Evolutionary conservation across 23 tunicate genomes (phyloP).

Genomic region (Aplidium turbinatum): DNA sequence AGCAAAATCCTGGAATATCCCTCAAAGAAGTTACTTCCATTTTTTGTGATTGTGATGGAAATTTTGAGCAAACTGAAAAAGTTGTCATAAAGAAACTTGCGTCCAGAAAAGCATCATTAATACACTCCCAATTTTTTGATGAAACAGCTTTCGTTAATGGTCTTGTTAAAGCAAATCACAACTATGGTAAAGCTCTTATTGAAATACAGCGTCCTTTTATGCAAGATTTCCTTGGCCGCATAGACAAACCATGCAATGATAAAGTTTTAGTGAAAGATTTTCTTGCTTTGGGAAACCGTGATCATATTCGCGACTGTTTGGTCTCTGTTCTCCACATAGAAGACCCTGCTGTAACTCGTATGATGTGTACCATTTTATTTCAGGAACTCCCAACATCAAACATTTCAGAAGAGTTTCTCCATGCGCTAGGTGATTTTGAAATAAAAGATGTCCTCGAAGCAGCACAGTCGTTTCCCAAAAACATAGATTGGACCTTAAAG

Average conservation of each 20-base stretch:
- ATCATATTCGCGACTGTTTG: background rate
- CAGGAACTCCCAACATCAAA: no score
- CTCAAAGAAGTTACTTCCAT: conserved; percentile 1
- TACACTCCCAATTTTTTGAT: background rate
- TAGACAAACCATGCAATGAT: background rate
- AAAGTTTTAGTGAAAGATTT: conserved; percentile 9
- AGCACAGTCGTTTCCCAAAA: conserved; percentile 28
- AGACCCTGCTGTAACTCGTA: background rate
- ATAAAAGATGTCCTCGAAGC: conserved; percentile 64
- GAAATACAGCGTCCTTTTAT: conserved; percentile 26
- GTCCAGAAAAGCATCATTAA: background rate
- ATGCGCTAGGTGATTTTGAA: conserved; percentile 19
- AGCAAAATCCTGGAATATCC: background rate
- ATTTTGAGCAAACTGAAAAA: background rate
- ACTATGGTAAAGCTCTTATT: background rate
- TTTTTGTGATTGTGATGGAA: background rate
- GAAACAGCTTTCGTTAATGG: background rate
- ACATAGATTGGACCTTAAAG: conserved; percentile 46
- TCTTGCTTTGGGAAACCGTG: background rate
- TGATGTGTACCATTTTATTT: conserved; percentile 13
- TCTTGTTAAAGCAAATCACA: background rate
- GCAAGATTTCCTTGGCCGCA: background rate
- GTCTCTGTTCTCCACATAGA: background rate
- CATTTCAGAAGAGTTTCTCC: conserved; percentile 8
- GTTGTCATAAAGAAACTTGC: background rate